These are phyloP conservation scores for Oncorhynchus tshawytscha DNA, from an alignment of 2,113 vertebrate species.

Conservation along the genomic window DNA sequence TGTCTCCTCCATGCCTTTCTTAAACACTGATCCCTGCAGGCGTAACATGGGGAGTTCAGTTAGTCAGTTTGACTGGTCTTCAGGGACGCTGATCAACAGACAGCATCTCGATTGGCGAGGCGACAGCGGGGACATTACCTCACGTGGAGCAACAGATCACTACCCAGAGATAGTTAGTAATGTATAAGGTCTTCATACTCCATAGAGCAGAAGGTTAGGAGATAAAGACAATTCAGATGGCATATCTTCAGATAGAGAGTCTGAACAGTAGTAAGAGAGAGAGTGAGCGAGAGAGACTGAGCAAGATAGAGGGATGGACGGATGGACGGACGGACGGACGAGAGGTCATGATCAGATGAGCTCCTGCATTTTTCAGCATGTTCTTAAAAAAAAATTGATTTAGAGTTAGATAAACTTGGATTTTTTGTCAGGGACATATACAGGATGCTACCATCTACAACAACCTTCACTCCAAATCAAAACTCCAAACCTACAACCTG, in stretches of 20 bases:
- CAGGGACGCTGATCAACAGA: slow-evolving; percentile 18
- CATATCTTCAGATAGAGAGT: slow-evolving; percentile 48
- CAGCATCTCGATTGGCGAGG: neutral
- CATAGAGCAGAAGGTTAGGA: slow-evolving; percentile 62
- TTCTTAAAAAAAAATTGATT: too few relatives aligned
- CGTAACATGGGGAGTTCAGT: slow-evolving; percentile 57
- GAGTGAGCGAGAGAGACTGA: too few relatives aligned
- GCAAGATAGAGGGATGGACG: too few relatives aligned
- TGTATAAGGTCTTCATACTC: slow-evolving; percentile 63
- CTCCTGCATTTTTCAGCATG: too few relatives aligned
- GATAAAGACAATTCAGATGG: slow-evolving; percentile 68
- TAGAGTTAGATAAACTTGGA: too few relatives aligned
- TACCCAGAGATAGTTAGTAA: slow-evolving; percentile 61
- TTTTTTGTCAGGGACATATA: too few relatives aligned
- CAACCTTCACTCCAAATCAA: too few relatives aligned
- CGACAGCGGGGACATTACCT: slow-evolving; percentile 62
- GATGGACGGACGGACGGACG: too few relatives aligned
- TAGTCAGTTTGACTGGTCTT: slow-evolving; percentile 61
- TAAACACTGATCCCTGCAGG: slow-evolving; percentile 32
- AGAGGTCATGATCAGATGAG: too few relatives aligned
- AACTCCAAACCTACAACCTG: too few relatives aligned
- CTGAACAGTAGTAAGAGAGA: slow-evolving; percentile 7
- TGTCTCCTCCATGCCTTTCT: slow-evolving; percentile 30
- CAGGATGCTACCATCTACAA: too few relatives aligned
- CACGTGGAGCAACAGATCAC: slow-evolving; percentile 63